Evolutionary conservation across 2,113 vertebrate genomes (phyloP), one percentile per base, ranked within the genome.

Genomic region (Sphaerodactylus townsendi): DNA sequence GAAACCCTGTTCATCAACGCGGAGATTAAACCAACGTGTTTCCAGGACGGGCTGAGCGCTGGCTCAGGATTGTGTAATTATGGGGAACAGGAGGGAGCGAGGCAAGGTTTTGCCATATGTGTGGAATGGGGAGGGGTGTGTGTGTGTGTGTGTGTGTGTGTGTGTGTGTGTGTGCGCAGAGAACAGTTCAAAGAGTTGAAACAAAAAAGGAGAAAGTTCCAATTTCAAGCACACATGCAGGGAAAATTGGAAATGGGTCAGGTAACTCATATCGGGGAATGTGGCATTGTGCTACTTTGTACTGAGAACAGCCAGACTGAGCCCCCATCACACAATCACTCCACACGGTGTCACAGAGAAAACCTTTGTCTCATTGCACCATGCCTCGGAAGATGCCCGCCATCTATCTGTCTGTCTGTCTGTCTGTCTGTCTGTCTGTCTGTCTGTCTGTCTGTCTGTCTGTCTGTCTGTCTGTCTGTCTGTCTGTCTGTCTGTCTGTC

Each of bases 21-120:
- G 10, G 41, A 56, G 64, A 89, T 85, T 70, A 88, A 91, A 89
- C 1, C 86, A 85, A 59, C 30, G 23, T 9, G 10, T 86, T 91
- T 78, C 85, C 37, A 21, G 0, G 0, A 72, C 0, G 33, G 41
- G 53, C 62, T 80, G 84, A 77, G 85, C 62, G 59, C 66, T 75
- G 59, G 41, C n/a, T 23, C 15, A 15, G 41, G 69, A 2, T 79
- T 81, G 25, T 73, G 1, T 23, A 76, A 39, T 81, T 77, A 48
- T 59, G 80, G 70, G 5, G 13, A 53, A 0, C 21, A 90, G 46
- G 25, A 41, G 17, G 28, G 79, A 9, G 25, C 4, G 13, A 37
- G 65, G 64, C 86, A 81, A 28, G 44, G 66, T 19, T 17, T 85
- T 4, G 25, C 75, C 70, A 87, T 56, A 85, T 44, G 13, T 10